Percentiles rank a stretch among this genome's conserved stretches.
Conservation (phyloP, 2,797 vertebrate genomes). For the Intellagama lesueurii region DNA sequence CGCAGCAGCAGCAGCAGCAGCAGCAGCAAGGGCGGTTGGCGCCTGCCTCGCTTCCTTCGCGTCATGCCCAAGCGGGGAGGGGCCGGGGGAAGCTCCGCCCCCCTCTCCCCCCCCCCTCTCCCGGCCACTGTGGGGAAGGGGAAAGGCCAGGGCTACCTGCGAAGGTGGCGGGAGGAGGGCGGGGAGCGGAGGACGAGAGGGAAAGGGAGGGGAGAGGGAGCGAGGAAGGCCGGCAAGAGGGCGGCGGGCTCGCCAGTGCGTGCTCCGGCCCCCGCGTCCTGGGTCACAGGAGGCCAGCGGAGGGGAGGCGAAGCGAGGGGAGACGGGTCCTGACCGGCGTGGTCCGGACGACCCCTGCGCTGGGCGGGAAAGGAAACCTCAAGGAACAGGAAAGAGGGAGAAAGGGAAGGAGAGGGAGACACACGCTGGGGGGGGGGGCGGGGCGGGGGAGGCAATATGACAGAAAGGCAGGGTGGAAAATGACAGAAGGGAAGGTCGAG, state of each 20-base stretch:
- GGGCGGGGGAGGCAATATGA: background rate
- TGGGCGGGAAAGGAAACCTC: too few relatives aligned
- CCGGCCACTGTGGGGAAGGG: background rate
- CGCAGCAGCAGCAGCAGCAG: background rate
- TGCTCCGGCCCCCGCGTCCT: too few relatives aligned
- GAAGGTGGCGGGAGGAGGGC: background rate
- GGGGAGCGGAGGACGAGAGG: background rate
- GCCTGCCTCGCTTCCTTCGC: slow-evolving; percentile 15
- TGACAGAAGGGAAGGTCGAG: accelerated
- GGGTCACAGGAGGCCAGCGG: background rate
- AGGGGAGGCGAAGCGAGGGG: background rate
- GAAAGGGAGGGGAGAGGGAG: accelerated
- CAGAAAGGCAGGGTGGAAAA: background rate
- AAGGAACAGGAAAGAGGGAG: too few relatives aligned
- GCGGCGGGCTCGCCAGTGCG: too few relatives aligned
- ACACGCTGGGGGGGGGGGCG: background rate
- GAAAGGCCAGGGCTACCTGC: background rate
- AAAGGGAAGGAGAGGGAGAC: background rate
- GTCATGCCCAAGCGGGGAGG: slow-evolving; percentile 11
- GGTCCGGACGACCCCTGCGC: too few relatives aligned
- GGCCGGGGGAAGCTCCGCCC: background rate
- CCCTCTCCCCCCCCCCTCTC: too few relatives aligned
- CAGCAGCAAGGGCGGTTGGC: background rate
- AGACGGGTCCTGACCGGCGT: background rate
- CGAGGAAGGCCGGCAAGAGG: too few relatives aligned